Base-by-base conservation (phyloP, 2,888 invertebrate species). In the Cataglyphis altisquamis region DNA sequence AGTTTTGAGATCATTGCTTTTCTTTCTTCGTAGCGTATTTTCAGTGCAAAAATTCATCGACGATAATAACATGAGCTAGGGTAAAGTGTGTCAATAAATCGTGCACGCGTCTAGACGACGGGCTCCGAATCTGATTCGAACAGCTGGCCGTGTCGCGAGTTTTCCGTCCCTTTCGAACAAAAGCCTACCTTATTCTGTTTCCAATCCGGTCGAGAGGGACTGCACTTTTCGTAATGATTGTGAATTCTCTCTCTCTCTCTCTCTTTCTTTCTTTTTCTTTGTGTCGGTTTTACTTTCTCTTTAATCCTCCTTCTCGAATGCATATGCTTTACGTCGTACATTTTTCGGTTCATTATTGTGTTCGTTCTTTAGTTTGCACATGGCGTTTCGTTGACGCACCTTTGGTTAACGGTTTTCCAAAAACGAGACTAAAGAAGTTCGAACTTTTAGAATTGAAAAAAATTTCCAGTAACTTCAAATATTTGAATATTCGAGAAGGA, bases 111-210 rank as follows among this genome's bases (percentile, higher is more conserved):
- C 87, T 74, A 77, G 12, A 15, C 10, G 87, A 83, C 84, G 72
- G 87, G 82, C 86, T 84, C 80, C 41, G 84, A 32, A 39, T n/a
- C 85, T 86, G 88, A 88, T 86, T 86, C 85, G 87, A 88, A 89
- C 92, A 92, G 91, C 92, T 92, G 92, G 90, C 86, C 82, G 86
- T 88, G 90, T 91, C 91, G 87, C 87, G 86, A 87, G 86, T 88
- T 87, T 88, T 85, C 83, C 84, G 82, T 64, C 87, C 89, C 90
- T 85, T 67, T 32, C 84, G 68, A 86, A 90, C 91, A 91, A 91
- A 90, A 89, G 88, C 87, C 77, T 86, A 86, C 84, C 67, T 77
- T 63, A 84, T 36, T 60, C 32, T 63, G 66, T 57, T 41, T 48
- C 32, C 29, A 52, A 21, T 29, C 10, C 32, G 63, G n/a, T 32